A percentile compares a stretch with the other conserved stretches of the same genome.
Conservation (phyloP, 2,797 vertebrate genomes). For the Hydrocynus forskahlii region DNA sequence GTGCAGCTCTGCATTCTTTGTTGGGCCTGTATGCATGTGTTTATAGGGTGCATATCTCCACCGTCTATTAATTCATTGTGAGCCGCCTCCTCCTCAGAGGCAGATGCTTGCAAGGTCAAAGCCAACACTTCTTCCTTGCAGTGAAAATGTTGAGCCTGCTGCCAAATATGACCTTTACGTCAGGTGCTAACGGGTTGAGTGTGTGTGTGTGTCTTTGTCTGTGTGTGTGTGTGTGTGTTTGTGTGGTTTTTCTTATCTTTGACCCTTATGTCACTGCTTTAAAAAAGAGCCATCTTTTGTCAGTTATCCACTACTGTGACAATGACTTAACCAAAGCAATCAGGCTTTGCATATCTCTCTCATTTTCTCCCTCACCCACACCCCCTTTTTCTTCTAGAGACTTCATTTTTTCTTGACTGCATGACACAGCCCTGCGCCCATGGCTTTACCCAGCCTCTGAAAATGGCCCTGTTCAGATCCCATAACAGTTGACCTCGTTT, state of each 20-base stretch:
- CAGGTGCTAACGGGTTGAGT: conserved; percentile 26
- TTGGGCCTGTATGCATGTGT: not conserved
- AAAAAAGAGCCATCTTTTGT: conserved; percentile 1
- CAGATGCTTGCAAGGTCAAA: conserved; percentile 73
- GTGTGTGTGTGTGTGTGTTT: not conserved
- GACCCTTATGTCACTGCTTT: conserved; percentile 19
- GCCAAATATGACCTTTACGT: conserved; percentile 29
- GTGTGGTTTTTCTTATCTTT: conserved; percentile 15
- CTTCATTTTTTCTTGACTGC: conserved; percentile 24
- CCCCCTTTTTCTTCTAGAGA: conserved; percentile 9
- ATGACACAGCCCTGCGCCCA: conserved; percentile 19
- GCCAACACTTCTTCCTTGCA: conserved; percentile 48
- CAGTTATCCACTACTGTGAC: not conserved
- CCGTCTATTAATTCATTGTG: conserved; percentile 58
- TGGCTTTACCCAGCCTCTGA: conserved; percentile 29
- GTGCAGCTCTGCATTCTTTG: not conserved
- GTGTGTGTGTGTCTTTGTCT: not conserved
- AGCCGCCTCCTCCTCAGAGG: conserved; percentile 58
- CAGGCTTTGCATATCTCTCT: not conserved
- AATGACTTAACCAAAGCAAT: conserved; percentile 14
- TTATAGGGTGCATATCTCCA: conserved; percentile 24
- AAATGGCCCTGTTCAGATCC: conserved; percentile 45
- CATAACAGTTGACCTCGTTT: conserved; percentile 51
- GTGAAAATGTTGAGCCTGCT: conserved; percentile 58
- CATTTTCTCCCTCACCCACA: conserved; percentile 15